Conservation (phyloP, 2,888 invertebrate genomes). For the Abscondita cerata region DNA sequence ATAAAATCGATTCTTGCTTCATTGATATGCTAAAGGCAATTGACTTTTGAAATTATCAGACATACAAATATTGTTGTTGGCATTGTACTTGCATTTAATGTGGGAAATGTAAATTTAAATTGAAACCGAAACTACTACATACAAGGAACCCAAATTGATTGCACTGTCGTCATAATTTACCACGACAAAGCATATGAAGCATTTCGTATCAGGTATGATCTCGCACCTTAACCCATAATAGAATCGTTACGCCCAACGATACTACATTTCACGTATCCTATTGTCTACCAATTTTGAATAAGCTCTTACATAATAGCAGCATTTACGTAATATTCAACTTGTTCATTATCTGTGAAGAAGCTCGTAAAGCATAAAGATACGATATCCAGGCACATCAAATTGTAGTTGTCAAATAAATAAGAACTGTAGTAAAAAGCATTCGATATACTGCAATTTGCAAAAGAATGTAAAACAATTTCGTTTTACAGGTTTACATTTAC, state of each 20-base stretch:
- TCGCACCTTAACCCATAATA: conserved; percentile 30
- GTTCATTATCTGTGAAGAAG: conserved; percentile 14
- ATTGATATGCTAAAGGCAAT: too few species aligned
- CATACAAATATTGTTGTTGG: too few species aligned
- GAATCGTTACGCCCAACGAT: conserved; percentile 27
- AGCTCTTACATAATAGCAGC: conserved; percentile 20
- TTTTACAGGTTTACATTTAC: background rate
- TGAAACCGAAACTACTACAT: conserved; percentile 20
- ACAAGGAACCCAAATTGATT: conserved; percentile 24
- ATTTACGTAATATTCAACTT: conserved; percentile 27
- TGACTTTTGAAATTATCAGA: too few species aligned
- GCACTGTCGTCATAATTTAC: conserved; percentile 25
- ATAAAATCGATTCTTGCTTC: too few species aligned
- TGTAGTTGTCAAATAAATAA: conserved; percentile 1
- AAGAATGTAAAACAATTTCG: too few species aligned
- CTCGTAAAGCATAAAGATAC: conserved; percentile 9
- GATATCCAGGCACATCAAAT: conserved; percentile 13
- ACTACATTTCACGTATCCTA: conserved; percentile 28
- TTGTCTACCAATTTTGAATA: conserved; percentile 31
- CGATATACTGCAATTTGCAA: too few species aligned
- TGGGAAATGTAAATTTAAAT: conserved; percentile 5
- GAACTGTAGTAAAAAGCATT: background rate
- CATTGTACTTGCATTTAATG: too few species aligned
- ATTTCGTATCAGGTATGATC: conserved; percentile 23
- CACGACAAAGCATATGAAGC: conserved; percentile 27